Percentiles rank a stretch among this genome's conserved stretches.
Evolutionary conservation across 2,888 invertebrate species (phyloP).

Genomic region (Drosophila leonis): DNA sequence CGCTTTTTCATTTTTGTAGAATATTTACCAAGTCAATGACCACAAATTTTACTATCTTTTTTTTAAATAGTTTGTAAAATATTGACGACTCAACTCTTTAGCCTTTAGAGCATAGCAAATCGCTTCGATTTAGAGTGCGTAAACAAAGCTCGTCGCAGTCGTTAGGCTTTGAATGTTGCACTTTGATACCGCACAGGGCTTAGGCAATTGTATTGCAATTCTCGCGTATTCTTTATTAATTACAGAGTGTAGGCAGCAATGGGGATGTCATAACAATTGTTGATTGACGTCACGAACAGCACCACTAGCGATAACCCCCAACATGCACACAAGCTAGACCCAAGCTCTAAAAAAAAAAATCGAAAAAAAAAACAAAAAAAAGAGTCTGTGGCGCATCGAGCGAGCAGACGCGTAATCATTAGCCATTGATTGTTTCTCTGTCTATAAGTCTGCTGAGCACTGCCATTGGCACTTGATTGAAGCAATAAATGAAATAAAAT

Average conservation of each 20-base stretch:
- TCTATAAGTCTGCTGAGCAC: conserved; percentile 2
- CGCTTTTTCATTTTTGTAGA: not conserved
- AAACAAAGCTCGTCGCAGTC: conserved; percentile 3
- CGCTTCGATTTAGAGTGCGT: not conserved
- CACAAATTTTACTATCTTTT: not conserved
- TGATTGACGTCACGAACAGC: conserved; percentile 67
- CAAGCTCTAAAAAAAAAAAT: not conserved
- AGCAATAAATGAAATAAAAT: conserved; percentile 17
- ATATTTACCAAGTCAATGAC: not conserved
- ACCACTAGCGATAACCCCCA: conserved; percentile 60
- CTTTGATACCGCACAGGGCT: conserved; percentile 21
- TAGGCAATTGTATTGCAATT: not conserved
- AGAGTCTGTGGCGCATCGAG: not conserved
- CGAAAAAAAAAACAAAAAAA: not conserved
- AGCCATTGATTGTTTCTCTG: conserved; percentile 21
- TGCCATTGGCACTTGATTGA: conserved; percentile 32
- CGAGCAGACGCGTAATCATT: conserved; percentile 7
- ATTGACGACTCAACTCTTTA: not conserved
- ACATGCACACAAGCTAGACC: not conserved
- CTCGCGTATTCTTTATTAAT: conserved; percentile 1
- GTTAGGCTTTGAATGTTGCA: conserved; percentile 14
- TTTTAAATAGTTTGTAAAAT: not conserved
- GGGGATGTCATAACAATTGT: conserved; percentile 58
- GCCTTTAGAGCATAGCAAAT: not conserved
- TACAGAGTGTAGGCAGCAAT: not conserved